phyloP scores from a whole-genome alignment of 2,113 vertebrate species.

The Melanotaenia duboulayi region DNA sequence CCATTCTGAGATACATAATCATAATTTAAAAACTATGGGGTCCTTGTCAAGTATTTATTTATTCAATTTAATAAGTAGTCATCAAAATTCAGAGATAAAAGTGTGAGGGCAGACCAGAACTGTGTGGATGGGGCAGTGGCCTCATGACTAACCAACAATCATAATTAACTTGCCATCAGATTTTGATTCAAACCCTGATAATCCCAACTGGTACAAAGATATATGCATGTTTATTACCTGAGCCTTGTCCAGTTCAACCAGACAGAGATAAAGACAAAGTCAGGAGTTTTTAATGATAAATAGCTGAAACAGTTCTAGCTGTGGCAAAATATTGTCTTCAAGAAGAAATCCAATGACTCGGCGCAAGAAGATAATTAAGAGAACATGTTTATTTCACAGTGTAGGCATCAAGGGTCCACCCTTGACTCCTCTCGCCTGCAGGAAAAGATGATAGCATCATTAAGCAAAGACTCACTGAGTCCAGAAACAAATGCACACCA shows the following conservation, averaged over 20 bases:
- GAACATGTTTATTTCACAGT: too few relatives aligned
- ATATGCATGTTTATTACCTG: too few relatives aligned
- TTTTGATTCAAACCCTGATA: background rate
- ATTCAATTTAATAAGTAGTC: background rate
- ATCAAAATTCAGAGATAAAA: background rate
- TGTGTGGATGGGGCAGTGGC: background rate
- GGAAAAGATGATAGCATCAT: constrained; percentile 25
- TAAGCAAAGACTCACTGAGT: constrained; percentile 31
- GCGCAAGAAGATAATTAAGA: too few relatives aligned
- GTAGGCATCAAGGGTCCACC: background rate
- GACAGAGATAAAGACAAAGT: too few relatives aligned
- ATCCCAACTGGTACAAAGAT: background rate
- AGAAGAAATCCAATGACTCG: too few relatives aligned
- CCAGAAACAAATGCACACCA: constrained; percentile 6
- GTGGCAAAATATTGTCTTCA: too few relatives aligned
- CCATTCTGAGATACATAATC: constrained; percentile 1
- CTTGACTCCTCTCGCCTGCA: background rate
- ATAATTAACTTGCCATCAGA: background rate
- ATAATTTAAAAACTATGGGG: background rate
- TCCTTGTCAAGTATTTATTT: constrained; percentile 1
- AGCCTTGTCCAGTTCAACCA: too few relatives aligned
- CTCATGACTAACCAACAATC: background rate
- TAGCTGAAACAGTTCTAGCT: too few relatives aligned
- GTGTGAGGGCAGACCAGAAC: background rate
- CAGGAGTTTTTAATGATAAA: too few relatives aligned